Conservation (phyloP, 2,888 invertebrate genomes). For the Gortyna flavago region DNA sequence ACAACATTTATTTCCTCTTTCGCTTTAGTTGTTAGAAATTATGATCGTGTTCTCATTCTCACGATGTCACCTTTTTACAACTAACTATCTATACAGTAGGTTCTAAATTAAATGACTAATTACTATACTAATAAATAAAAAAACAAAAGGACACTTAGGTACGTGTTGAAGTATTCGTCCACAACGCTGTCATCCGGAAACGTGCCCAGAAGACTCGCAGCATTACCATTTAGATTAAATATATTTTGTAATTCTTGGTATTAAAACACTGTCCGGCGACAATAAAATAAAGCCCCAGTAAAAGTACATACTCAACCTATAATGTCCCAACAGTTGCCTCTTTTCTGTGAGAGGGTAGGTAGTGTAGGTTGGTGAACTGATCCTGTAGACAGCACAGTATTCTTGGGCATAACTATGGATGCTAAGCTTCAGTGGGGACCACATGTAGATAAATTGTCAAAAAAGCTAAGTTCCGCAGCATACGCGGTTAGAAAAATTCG, state of each 20-base stretch:
- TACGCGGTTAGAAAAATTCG: too few relatives aligned
- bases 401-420: too few relatives aligned
- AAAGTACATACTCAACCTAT: not conserved
- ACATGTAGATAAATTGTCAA: too few relatives aligned
- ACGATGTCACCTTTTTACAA: conserved; percentile 1
- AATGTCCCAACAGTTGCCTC: not conserved
- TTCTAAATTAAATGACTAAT: not conserved
- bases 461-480: too few relatives aligned
- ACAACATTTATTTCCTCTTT: conserved; percentile 31
- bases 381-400: too few relatives aligned
- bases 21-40: conserved; percentile 36
- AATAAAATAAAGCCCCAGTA: not conserved
- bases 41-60: conserved; percentile 9
- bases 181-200: not conserved
- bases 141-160: not conserved
- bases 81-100: not conserved
- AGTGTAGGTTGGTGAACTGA: not conserved
- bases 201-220: not conserved
- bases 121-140: not conserved
- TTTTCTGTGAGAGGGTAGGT: not conserved
- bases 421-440: too few relatives aligned
- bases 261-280: not conserved
- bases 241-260: not conserved
- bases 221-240: not conserved
- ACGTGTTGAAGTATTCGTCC: not conserved